Base-by-base conservation (phyloP, 2,797 vertebrate genomes). In the Bovichtus diacanthus region DNA sequence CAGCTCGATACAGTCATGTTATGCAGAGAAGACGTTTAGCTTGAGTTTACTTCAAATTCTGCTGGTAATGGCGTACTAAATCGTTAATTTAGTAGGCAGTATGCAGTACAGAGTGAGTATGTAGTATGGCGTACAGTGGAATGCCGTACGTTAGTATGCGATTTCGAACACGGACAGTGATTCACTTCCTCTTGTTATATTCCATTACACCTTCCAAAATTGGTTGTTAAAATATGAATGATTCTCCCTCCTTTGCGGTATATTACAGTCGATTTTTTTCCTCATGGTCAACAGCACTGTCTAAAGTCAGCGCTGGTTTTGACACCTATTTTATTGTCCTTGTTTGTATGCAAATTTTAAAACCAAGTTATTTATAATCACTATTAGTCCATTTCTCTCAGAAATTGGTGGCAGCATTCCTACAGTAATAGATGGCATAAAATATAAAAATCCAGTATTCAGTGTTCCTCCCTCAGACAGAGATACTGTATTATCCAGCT, bases 401-500 rank as follows among this genome's bases (percentile, higher is more conserved):
- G 23, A n/a, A 12, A 54, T 56, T 53, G 18, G 50, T 25, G 18
- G 34, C 46, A 63, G 25, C 31, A 18, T 65, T 9, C 36, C 5
- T 25, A 9, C 8, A 7, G 31, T 34, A 27, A 39, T 44, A 18
- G 55, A 44, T 19, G 54, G 11, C 19, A 29, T 31, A 50, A 58
- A 39, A 67, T 16, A 31, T 44, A 43, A 62, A n/a, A 65, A 49
- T 47, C 27, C 55, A 67, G 55, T 16, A 1, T 21, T 43, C 65
- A 29, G 51, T 10, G 64, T 62, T 78, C 18, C 16, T 78, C 69
- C 62, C 31, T 6, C 65, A 38, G 85, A 54, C 54, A 6, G 16
- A 75, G 60, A 25, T 29, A 12, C 54, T 59, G 77, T 78, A 76
- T 81, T 47, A 86, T 79, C 82, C 83, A 54, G 87, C 78, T 71